Percentiles rank a stretch among this genome's conserved stretches.
Evolutionary conservation across 2,888 invertebrate species (phyloP).

Genomic region (Notocelia uddmanniana): DNA sequence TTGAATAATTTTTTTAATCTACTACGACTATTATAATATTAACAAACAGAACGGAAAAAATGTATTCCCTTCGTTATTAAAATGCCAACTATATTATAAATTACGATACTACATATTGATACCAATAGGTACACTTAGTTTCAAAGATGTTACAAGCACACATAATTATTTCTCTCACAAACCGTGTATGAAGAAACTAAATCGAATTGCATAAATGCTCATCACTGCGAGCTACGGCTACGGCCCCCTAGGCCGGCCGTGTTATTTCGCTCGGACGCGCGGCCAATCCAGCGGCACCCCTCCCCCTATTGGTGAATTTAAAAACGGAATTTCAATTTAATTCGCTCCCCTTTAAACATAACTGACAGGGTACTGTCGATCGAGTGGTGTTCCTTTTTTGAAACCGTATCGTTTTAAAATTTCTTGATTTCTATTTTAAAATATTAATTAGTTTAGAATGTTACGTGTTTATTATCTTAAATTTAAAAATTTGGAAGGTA

Average conservation of each 20-base stretch:
- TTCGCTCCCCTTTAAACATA: constrained; percentile 75
- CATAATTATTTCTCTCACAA: neutral
- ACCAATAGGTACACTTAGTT: neutral
- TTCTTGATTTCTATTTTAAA: neutral
- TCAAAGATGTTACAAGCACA: neutral
- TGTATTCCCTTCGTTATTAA: no score
- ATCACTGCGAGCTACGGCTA: no score
- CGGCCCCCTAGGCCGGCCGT: constrained; percentile 61
- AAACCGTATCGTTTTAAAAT: neutral
- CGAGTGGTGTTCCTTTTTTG: constrained; percentile 56
- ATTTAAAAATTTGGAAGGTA: no score
- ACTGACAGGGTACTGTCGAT: constrained; percentile 64
- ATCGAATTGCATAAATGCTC: constrained; percentile 39
- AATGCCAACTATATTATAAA: no score
- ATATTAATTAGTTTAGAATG: neutral
- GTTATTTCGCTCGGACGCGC: constrained; percentile 77
- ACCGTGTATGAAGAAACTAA: neutral
- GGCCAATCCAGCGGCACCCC: constrained; percentile 78
- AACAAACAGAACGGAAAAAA: neutral
- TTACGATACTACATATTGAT: no score
- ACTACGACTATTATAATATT: neutral
- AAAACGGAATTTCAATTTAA: constrained; percentile 83
- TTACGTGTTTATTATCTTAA: no score
- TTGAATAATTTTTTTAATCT: neutral
- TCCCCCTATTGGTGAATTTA: constrained; percentile 83